Evolutionary conservation across 1,140 invertebrate species (phyloP), one percentile per base, ranked within the genome.

Genomic region (Drosophila azteca): DNA sequence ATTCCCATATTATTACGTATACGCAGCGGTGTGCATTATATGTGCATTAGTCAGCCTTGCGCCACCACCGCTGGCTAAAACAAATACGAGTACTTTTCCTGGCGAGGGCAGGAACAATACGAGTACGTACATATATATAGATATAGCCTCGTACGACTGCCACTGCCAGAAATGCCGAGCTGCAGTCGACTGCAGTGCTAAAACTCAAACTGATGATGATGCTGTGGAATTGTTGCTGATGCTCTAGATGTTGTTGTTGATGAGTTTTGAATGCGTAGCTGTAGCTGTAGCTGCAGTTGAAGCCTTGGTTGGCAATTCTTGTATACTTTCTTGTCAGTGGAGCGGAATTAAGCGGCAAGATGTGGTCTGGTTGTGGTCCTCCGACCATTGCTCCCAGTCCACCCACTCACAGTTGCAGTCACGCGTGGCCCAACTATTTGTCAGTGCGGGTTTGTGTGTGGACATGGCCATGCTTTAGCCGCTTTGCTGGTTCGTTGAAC

Each of bases 401-500:
- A 7, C 20, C 11, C 46, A n/a, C n/a, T 35, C n/a, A 50, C 6
- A 53, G 45, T 45, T 59, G 48, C 63, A 59, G 64, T 52, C 45
- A 59, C 54, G 54, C 54, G 64, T 70, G 66, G 24, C 49, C 61
- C 35, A 3, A 39, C 35, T 39, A 39, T 39, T 39, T 39, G 35
- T 39, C 35, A 39, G 35, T 39, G 35, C 11, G 11, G 11, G 31
- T 11, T 35, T 24, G 9, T 69, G 60, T 48, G 41, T 39, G 26
- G 55, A 45, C 41, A 49, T 26, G 20, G 46, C 46, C n/a, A 52
- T 39, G 43, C 49, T 65, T 81, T 78, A 87, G 74, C 70, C 62
- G 78, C 75, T 82, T 88, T 75, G 70, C 55, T 82, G 79, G 82
- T 88, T 85, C 82, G 83, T 85, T 85, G 83, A 74, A 82, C 83